A percentile compares a stretch with the other conserved stretches of the same genome.
phyloP scores from a whole-genome alignment of 2,888 invertebrate species.

The Agrochola lychnidis region DNA sequence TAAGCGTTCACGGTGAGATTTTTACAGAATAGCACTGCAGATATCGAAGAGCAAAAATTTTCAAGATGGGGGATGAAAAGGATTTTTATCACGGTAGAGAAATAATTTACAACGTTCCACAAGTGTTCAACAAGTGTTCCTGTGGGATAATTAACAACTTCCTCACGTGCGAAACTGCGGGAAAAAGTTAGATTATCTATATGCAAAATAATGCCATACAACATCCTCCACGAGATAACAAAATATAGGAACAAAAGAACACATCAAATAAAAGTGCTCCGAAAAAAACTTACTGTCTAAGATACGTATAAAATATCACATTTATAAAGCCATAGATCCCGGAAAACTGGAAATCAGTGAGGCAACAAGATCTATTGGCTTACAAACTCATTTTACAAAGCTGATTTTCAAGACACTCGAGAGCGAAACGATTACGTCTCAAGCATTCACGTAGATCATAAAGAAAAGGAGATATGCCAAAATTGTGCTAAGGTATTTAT shows the following conservation, averaged over 20 bases:
- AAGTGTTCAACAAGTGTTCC: background rate
- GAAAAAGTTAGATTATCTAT: background rate
- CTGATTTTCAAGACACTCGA: conserved; percentile 35
- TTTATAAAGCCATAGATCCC: background rate
- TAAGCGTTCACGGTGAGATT: too few species aligned
- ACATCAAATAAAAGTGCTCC: background rate
- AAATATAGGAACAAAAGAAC: background rate
- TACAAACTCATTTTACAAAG: conserved; percentile 54
- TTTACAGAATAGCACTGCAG: too few species aligned
- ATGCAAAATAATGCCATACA: background rate
- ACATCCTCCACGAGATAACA: background rate
- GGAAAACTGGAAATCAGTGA: conserved; percentile 23
- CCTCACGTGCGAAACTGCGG: background rate
- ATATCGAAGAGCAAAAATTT: too few species aligned
- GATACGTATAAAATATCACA: conserved; percentile 2
- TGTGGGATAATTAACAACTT: background rate
- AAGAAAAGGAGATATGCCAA: background rate
- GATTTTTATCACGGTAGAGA: background rate
- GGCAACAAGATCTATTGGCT: conserved; percentile 41
- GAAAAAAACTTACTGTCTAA: background rate
- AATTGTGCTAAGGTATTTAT: background rate
- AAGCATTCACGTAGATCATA: background rate
- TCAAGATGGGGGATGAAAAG: background rate
- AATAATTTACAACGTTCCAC: too few species aligned
- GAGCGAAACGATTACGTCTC: conserved; percentile 39